Evolutionary conservation across 2,888 invertebrate species (phyloP).

Genomic region (Dicranocentrus wangi): DNA sequence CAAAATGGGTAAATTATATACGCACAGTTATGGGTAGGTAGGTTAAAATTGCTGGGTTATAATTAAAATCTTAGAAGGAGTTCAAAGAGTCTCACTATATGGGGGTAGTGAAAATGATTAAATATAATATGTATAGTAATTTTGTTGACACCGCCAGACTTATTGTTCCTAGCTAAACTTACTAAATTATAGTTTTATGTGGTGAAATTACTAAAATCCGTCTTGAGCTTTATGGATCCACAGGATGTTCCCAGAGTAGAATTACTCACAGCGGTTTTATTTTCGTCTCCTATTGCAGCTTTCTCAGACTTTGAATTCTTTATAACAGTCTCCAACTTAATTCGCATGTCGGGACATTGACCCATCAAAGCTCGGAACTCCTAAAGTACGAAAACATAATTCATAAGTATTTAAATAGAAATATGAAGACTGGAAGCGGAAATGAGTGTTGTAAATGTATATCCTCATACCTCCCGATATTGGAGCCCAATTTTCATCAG

Average conservation of each 20-base stretch:
- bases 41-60: too few relatives aligned
- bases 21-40: too few relatives aligned
- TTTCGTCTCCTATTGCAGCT: slow-evolving; percentile 42
- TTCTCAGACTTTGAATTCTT: slow-evolving; percentile 76
- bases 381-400: slow-evolving; percentile 75
- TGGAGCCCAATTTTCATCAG: slow-evolving; percentile 93
- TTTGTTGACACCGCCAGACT: too few relatives aligned
- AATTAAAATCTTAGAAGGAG: too few relatives aligned
- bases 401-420: neutral
- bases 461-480: slow-evolving; percentile 84
- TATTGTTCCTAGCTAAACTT: too few relatives aligned
- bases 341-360: slow-evolving; percentile 85
- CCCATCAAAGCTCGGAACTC: slow-evolving; percentile 94
- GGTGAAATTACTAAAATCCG: slow-evolving; percentile 92
- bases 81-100: too few relatives aligned
- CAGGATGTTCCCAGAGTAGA: slow-evolving; percentile 76
- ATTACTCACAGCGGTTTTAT: slow-evolving; percentile 71
- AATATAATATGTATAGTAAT: too few relatives aligned
- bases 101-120: too few relatives aligned
- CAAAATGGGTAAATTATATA: too few relatives aligned
- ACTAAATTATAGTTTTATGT: neutral
- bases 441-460: neutral
- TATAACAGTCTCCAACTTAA: slow-evolving; percentile 89
- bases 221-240: slow-evolving; percentile 89
- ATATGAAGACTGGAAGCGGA: neutral